Percentiles rank a stretch among this genome's conserved stretches.
Conservation (phyloP, 2,113 vertebrate species). For the Halichoeres trimaculatus region DNA sequence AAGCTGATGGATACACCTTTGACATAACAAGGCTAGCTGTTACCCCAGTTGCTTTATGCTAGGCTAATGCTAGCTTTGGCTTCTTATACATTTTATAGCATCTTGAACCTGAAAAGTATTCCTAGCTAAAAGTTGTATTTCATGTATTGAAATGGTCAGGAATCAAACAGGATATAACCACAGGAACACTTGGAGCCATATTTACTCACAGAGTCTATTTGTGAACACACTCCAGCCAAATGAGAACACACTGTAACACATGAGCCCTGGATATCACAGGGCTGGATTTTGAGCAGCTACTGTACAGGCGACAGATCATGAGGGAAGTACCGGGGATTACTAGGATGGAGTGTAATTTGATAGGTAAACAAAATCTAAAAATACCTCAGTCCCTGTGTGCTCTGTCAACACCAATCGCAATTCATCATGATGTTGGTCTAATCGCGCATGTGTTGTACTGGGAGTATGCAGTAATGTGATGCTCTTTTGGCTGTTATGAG, state of each 20-base stretch:
- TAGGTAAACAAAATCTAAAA: constrained; percentile 58
- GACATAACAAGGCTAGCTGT: too few relatives aligned
- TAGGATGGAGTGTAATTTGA: constrained; percentile 32
- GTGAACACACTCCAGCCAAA: background rate
- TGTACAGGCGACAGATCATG: background rate
- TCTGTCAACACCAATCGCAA: constrained; percentile 42
- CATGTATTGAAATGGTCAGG: too few relatives aligned
- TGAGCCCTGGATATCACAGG: background rate
- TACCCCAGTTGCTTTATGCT: too few relatives aligned
- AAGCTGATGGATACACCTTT: too few relatives aligned
- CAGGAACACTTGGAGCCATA: background rate
- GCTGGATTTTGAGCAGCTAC: constrained; percentile 9
- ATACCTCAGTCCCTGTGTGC: constrained; percentile 43
- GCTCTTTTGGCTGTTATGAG: background rate
- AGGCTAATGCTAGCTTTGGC: too few relatives aligned
- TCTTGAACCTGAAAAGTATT: too few relatives aligned
- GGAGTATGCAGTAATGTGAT: background rate
- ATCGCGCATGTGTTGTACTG: background rate
- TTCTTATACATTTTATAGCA: too few relatives aligned
- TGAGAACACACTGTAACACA: background rate
- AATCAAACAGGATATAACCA: background rate
- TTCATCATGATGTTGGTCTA: constrained; percentile 9
- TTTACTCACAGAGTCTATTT: background rate
- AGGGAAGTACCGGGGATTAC: constrained; percentile 16
- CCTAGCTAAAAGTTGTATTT: too few relatives aligned